These are phyloP conservation scores for Ormyrus labotus DNA, from an alignment of 2,888 invertebrate species.

Conservation along the genomic window DNA sequence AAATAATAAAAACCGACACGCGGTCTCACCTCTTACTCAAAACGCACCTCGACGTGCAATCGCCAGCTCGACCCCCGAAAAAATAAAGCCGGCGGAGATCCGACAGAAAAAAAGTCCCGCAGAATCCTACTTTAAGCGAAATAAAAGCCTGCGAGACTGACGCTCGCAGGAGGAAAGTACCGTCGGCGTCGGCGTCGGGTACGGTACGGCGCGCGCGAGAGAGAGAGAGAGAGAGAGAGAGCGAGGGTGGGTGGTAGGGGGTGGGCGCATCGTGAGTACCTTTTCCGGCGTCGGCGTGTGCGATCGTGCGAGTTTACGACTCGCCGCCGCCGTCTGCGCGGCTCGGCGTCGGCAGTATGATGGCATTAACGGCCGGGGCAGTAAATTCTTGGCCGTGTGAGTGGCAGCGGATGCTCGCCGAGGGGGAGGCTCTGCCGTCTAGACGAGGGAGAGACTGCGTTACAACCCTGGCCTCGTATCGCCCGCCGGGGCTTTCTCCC, in stretches of 20 bases:
- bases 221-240: neutral
- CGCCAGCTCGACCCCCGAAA: too few species aligned
- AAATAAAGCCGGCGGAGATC: too few species aligned
- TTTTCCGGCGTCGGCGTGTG: constrained; percentile 58
- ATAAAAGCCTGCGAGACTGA: neutral
- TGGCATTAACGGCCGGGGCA: constrained; percentile 73
- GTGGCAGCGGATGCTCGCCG: constrained; percentile 69
- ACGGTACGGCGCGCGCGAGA: too few species aligned
- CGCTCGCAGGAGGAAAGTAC: too few species aligned
- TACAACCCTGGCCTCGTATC: constrained; percentile 69
- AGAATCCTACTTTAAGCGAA: neutral
- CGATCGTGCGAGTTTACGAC: constrained; percentile 68
- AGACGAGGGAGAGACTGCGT: constrained; percentile 73
- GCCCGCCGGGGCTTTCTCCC: constrained; percentile 54
- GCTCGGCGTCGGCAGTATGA: constrained; percentile 66
- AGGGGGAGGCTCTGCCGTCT: constrained; percentile 65
- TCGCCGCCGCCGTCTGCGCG: constrained; percentile 60
- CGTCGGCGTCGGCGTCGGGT: neutral
- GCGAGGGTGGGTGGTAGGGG: neutral
- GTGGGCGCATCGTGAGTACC: constrained; percentile 43
- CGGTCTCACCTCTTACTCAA: too few species aligned
- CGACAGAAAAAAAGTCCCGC: too few species aligned
- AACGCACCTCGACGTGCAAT: too few species aligned
- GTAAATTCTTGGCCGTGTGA: constrained; percentile 72
- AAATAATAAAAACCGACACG: too few species aligned